Base-by-base conservation (phyloP, 2,888 invertebrate species). In the Neocrepidodera transversa region DNA sequence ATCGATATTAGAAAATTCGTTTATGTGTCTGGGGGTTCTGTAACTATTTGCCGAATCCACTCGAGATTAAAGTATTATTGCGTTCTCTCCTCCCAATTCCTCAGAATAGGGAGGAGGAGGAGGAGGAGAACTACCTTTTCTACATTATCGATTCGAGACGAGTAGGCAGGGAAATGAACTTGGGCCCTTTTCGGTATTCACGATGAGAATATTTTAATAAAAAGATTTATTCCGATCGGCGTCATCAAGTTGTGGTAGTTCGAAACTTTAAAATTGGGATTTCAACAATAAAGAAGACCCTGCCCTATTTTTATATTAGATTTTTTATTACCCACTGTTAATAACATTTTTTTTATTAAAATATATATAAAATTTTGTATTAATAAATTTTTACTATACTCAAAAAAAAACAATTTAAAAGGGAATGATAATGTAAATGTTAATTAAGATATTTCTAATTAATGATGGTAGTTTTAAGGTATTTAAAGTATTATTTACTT, bases 41-140 rank as follows among this genome's bases (percentile, higher is more conserved):
- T 40, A 38, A 26, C 17, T 38, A 50, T 53, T 45, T 32, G 43
- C 43, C 32, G 30, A 43, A 53, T 53, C 53, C 53, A 53, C 53
- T 53, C 35, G 43, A 53, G 53, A 53, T 45, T 53, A 53, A 45
- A 53, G 53, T 53, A 43, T 53, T 53, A 53, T 53, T 53, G 35
- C 53, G 32, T 35, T 35, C 43, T n/a, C n/a, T n/a, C 43, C 28
- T 43, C 23, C 35, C 45, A 35, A 53, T 53, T 53, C 35, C 53
- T 53, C 16, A 45, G 53, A 13, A 13, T 17, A 23, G 20, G 35
- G n/a, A n/a, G n/a, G n/a, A n/a, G n/a, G n/a, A n/a, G n/a, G n/a
- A n/a, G n/a, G n/a, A n/a, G n/a, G 26, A 53, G 45, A 43, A 53
- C 53, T 35, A 53, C 43, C 45, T 50, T 40, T 17, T 17, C 35